Percentiles rank a stretch among this genome's conserved stretches.
phyloP scores from a whole-genome alignment of 2,888 invertebrate species.

The Ischnus inquisitorius region DNA sequence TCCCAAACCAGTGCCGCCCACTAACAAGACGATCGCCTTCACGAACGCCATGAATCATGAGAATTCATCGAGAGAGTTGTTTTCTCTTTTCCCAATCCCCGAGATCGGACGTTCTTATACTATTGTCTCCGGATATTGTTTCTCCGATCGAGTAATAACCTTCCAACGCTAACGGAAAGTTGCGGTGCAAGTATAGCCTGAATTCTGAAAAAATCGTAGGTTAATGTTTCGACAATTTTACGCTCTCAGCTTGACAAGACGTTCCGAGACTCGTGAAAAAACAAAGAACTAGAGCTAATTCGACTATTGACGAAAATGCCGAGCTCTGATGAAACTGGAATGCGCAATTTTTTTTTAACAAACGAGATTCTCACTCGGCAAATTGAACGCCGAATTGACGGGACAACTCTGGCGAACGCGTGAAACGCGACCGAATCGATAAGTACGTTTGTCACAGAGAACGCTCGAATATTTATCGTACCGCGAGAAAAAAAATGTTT shows the following conservation, averaged over 20 bases:
- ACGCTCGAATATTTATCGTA: too few species aligned
- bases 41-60: slow-evolving; percentile 85
- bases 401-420: not conserved
- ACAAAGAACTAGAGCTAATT: not conserved
- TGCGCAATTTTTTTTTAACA: not conserved
- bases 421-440: slow-evolving; percentile 1
- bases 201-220: slow-evolving; percentile 87
- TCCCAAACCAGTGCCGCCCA: slow-evolving; percentile 37
- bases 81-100: slow-evolving; percentile 88
- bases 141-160: slow-evolving; percentile 91
- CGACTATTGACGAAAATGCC: not conserved
- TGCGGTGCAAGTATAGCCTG: slow-evolving; percentile 89
- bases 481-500: slow-evolving; percentile 12
- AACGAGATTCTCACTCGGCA: not conserved
- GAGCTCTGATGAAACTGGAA: not conserved
- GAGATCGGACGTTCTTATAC: slow-evolving; percentile 85
- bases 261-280: not conserved
- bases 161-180: slow-evolving; percentile 89
- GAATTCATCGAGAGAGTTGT: slow-evolving; percentile 82
- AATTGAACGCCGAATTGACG: not conserved
- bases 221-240: not conserved
- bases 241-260: not conserved
- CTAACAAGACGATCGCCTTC: slow-evolving; percentile 73
- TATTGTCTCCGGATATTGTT: slow-evolving; percentile 84
- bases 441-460: slow-evolving; percentile 2